Conservation (phyloP, 2,888 invertebrate species). For the Caenorhabditis panamensis region DNA sequence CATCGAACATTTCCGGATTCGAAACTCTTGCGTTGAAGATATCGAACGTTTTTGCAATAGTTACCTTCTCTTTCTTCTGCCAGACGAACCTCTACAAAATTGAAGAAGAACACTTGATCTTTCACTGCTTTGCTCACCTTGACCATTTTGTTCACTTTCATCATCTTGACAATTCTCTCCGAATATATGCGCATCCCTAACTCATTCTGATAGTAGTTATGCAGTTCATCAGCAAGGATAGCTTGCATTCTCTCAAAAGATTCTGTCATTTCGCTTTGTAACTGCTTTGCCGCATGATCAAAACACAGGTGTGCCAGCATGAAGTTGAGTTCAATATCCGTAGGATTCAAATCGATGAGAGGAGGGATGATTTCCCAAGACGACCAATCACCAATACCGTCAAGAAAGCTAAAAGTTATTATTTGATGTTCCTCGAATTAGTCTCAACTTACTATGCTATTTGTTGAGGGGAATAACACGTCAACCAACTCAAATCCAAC, state of each 20-base stretch:
- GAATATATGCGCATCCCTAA: conserved; percentile 56
- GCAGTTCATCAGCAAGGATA: conserved; percentile 50
- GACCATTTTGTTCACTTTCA: conserved; percentile 58
- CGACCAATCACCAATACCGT: conserved; percentile 15
- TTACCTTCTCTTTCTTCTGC: conserved; percentile 47
- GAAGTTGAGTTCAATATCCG: conserved; percentile 47
- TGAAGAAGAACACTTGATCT: background rate
- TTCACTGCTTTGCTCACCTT: conserved; percentile 54
- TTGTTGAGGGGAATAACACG: conserved; percentile 21
- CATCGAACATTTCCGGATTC: conserved; percentile 33
- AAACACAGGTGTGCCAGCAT: conserved; percentile 54
- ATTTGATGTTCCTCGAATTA: no score
- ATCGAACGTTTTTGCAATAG: conserved; percentile 63
- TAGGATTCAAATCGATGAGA: conserved; percentile 35
- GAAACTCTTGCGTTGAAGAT: conserved; percentile 57
- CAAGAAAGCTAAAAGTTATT: conserved; percentile 30
- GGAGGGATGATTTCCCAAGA: conserved; percentile 20
- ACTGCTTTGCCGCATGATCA: conserved; percentile 36
- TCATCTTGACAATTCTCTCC: conserved; percentile 58
- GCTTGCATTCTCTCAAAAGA: conserved; percentile 24
- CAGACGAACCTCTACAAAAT: conserved; percentile 42
- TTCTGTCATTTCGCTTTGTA: conserved; percentile 9
- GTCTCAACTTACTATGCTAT: conserved; percentile 25
- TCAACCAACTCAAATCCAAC: conserved; percentile 27
- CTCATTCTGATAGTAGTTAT: conserved; percentile 50